These are phyloP conservation scores for Ptychodera flava DNA, from an alignment of 35 echinoderm and acorn worm species.

Conservation along the genomic window DNA sequence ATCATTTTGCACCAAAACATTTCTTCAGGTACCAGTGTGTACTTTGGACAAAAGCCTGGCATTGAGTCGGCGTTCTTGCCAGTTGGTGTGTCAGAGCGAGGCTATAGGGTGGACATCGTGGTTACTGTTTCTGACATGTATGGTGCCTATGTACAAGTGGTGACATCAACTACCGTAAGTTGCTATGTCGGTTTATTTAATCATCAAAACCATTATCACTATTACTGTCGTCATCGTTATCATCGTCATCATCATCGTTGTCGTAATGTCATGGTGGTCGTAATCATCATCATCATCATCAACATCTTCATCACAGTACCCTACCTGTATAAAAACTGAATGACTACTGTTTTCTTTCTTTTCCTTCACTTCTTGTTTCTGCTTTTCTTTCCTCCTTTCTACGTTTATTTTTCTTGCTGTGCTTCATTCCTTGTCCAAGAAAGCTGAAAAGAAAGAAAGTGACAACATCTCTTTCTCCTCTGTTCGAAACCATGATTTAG, in stretches of 20 bases:
- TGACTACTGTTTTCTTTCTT: neutral
- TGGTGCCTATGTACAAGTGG: constrained; percentile 40
- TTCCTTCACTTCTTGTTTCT: too few species aligned
- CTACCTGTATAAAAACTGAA: neutral
- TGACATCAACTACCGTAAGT: neutral
- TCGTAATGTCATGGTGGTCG: neutral
- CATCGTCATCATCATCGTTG: neutral
- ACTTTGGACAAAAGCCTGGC: constrained; percentile 70
- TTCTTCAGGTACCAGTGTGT: constrained; percentile 50
- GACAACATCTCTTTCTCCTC: too few species aligned
- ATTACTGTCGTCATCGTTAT: neutral
- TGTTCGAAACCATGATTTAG: too few species aligned
- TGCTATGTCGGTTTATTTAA: neutral
- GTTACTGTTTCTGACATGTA: constrained; percentile 57
- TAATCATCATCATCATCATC: neutral
- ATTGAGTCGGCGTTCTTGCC: constrained; percentile 61
- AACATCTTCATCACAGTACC: neutral
- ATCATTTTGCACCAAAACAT: neutral
- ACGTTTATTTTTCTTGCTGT: neutral
- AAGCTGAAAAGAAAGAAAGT: neutral
- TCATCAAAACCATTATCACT: neutral
- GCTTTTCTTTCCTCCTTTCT: neutral
- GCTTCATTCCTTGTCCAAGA: neutral
- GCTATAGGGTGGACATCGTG: constrained; percentile 39
- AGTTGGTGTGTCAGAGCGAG: constrained; percentile 33